phyloP scores from a whole-genome alignment of 1,140 invertebrate species.

The Rhagoletis pomonella region DNA sequence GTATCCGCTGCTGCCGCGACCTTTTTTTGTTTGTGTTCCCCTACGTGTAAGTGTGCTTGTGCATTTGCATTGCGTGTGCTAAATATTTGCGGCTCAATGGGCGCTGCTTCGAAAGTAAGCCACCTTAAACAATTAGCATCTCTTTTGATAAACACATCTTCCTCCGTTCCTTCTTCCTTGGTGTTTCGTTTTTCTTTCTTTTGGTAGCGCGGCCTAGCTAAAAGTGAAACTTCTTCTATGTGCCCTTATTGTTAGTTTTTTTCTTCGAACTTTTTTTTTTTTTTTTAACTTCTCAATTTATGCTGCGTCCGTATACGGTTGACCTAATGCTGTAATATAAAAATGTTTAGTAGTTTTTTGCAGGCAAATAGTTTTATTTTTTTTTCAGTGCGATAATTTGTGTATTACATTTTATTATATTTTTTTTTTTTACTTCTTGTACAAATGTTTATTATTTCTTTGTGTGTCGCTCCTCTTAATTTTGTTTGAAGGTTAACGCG shows the following conservation, averaged over 20 bases:
- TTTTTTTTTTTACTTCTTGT: neutral
- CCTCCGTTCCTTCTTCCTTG: neutral
- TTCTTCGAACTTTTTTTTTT: neutral
- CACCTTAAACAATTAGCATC: neutral
- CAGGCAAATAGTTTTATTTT: too few species aligned
- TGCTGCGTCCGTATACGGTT: too few species aligned
- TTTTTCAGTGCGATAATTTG: too few species aligned
- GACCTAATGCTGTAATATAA: too few species aligned
- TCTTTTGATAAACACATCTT: neutral
- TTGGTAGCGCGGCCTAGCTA: neutral
- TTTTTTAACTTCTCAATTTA: neutral
- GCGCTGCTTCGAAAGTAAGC: neutral
- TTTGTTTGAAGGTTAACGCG: constrained; percentile 33
- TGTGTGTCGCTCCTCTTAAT: neutral
- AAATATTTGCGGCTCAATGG: neutral
- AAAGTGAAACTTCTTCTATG: neutral
- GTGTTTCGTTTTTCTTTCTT: too few species aligned
- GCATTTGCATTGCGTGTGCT: neutral
- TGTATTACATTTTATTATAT: neutral
- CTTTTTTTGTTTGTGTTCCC: neutral
- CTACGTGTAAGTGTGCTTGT: neutral
- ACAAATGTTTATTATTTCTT: too few species aligned
- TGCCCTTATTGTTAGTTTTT: neutral
- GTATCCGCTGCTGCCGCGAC: neutral
- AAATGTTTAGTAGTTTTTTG: too few species aligned